A percentile compares a stretch with the other conserved stretches of the same genome.
These are phyloP conservation scores for Saguinus imperator DNA, from an alignment of 2,113 vertebrate species.

Conservation along the genomic window DNA sequence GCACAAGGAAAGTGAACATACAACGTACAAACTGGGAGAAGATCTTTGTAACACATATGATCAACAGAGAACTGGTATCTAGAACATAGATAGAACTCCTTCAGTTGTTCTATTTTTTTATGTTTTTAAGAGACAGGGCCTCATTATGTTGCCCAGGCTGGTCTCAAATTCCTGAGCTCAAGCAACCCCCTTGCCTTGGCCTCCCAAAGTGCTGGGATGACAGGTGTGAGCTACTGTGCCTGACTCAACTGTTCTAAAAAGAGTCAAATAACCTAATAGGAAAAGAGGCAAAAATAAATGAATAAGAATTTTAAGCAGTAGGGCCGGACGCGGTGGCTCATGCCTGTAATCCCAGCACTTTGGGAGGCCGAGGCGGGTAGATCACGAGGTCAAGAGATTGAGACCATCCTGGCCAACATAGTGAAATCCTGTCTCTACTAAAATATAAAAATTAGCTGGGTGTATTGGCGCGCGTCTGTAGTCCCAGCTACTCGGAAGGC, in stretches of 20 bases:
- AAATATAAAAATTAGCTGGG: too few species aligned
- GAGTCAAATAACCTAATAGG: not conserved
- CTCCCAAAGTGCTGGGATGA: not conserved
- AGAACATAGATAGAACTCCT: not conserved
- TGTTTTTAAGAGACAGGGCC: not conserved
- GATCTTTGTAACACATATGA: too few species aligned
- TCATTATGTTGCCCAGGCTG: not conserved
- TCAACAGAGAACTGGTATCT: not conserved
- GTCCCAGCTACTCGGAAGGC: too few species aligned
- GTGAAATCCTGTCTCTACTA: too few species aligned
- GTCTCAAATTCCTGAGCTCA: not conserved
- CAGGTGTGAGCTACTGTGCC: not conserved
- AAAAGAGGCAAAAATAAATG: not conserved
- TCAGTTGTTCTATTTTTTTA: not conserved
- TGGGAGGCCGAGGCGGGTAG: too few species aligned
- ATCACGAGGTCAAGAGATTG: too few species aligned
- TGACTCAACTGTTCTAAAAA: not conserved
- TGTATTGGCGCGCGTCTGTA: too few species aligned
- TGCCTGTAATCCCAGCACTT: too few species aligned
- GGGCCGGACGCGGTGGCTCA: too few species aligned
- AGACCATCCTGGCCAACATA: too few species aligned
- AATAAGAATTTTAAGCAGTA: not conserved
- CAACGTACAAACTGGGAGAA: too few species aligned
- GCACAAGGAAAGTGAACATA: not conserved
- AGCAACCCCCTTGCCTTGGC: not conserved